phyloP scores from a whole-genome alignment of 1,140 invertebrate genomes.

The Diprion similis region DNA sequence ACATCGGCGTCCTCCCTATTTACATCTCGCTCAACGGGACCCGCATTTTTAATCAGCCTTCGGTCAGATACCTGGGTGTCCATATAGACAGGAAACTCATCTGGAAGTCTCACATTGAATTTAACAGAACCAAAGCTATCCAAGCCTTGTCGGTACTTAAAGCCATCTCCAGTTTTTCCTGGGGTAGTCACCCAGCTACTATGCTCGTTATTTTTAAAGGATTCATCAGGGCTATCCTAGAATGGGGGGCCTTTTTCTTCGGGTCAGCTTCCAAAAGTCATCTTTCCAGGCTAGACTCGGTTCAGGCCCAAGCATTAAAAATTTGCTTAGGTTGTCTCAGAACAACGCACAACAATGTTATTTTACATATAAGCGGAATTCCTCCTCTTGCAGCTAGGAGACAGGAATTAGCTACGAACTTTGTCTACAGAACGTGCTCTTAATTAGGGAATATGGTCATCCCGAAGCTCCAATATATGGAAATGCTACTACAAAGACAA shows the following conservation, averaged over 20 bases:
- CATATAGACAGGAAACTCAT: neutral
- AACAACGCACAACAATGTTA: neutral
- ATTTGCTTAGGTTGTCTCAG: neutral
- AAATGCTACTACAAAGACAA: no score
- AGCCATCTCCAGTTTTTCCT: neutral
- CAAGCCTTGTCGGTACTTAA: neutral
- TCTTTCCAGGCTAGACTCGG: neutral
- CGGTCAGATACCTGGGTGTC: neutral
- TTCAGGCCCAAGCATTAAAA: neutral
- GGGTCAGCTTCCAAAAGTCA: neutral
- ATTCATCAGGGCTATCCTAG: neutral
- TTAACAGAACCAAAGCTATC: neutral
- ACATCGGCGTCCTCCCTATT: neutral
- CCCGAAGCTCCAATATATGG: neutral
- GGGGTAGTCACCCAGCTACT: neutral
- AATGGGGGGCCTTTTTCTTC: conserved; percentile 6
- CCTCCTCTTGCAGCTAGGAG: neutral
- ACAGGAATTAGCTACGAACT: neutral
- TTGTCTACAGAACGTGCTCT: neutral
- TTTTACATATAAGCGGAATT: neutral
- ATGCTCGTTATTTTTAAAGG: neutral
- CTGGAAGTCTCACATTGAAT: neutral
- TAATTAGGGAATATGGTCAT: neutral
- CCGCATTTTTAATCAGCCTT: neutral
- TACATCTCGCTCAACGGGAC: neutral